Evolutionary conservation across 2,797 vertebrate species (phyloP).

Genomic region (Lepilemur septentrionalis): DNA sequence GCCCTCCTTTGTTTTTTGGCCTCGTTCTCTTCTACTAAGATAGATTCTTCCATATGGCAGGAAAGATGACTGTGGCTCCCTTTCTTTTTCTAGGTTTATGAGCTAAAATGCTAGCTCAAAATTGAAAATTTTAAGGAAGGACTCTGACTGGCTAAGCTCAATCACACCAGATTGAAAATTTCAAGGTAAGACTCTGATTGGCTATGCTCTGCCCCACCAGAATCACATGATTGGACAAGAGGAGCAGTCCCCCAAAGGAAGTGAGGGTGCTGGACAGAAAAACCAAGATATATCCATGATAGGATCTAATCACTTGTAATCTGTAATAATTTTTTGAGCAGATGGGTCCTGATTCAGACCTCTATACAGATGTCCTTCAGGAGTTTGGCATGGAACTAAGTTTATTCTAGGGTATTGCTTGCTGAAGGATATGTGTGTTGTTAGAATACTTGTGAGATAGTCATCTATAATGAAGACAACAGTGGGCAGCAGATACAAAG

Average conservation of each 20-base stretch:
- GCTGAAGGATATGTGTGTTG: background rate
- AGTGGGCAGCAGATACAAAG: background rate
- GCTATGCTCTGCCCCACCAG: background rate
- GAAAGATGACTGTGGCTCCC: background rate
- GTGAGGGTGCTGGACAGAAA: background rate
- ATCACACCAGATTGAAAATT: background rate
- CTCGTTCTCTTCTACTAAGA: background rate
- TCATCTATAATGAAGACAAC: background rate
- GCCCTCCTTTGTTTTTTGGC: background rate
- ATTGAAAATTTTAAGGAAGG: background rate
- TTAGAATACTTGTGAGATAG: slow-evolving; percentile 17
- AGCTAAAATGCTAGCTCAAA: background rate
- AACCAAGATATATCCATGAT: background rate
- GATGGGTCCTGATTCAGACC: background rate
- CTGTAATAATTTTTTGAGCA: background rate
- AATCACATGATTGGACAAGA: background rate
- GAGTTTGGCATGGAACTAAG: background rate
- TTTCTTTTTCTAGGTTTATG: background rate
- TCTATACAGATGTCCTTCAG: background rate
- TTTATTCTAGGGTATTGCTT: background rate
- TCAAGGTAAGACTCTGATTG: background rate
- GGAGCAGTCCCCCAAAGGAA: background rate
- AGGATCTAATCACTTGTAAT: background rate
- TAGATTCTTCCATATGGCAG: background rate
- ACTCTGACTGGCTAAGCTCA: background rate